Evolutionary conservation across 2,797 vertebrate genomes (phyloP).

Genomic region (Coregonus suidteri): DNA sequence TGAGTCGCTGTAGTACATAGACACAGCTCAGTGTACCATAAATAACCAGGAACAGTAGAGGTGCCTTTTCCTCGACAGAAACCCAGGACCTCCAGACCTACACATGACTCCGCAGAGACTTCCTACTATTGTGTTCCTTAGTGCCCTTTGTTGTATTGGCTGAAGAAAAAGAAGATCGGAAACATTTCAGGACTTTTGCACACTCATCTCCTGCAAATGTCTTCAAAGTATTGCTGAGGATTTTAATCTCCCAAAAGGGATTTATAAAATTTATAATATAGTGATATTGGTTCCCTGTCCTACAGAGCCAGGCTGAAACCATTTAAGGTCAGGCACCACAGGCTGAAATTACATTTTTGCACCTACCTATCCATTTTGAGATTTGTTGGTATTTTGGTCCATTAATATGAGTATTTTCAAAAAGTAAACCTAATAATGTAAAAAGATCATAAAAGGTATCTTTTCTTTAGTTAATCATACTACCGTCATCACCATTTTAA

Average conservation of each 20-base stretch:
- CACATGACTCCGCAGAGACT: constrained; percentile 26
- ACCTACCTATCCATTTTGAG: too few relatives aligned
- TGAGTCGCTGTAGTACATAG: constrained; percentile 33
- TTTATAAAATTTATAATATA: not conserved
- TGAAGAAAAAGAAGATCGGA: constrained; percentile 26
- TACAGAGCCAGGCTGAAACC: too few relatives aligned
- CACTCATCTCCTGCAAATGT: constrained; percentile 32
- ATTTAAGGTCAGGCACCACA: too few relatives aligned
- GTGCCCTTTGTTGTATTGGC: constrained; percentile 16
- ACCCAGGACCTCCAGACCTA: not conserved
- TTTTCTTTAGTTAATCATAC: too few relatives aligned
- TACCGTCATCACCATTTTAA: too few relatives aligned
- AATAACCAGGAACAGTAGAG: constrained; percentile 45
- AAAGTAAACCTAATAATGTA: too few relatives aligned
- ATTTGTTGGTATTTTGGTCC: too few relatives aligned
- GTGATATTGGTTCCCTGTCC: too few relatives aligned
- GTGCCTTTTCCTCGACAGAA: constrained; percentile 33
- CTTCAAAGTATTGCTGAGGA: constrained; percentile 5
- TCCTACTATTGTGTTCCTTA: constrained; percentile 66
- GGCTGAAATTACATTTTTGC: too few relatives aligned
- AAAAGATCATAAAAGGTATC: too few relatives aligned
- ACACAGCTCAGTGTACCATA: constrained; percentile 46
- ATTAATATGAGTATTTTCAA: too few relatives aligned
- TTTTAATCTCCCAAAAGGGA: constrained; percentile 1
- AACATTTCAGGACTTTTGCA: constrained; percentile 42